Evolutionary conservation across 2,888 invertebrate genomes (phyloP).

Genomic region (Mongoloraphidia duomilia): DNA sequence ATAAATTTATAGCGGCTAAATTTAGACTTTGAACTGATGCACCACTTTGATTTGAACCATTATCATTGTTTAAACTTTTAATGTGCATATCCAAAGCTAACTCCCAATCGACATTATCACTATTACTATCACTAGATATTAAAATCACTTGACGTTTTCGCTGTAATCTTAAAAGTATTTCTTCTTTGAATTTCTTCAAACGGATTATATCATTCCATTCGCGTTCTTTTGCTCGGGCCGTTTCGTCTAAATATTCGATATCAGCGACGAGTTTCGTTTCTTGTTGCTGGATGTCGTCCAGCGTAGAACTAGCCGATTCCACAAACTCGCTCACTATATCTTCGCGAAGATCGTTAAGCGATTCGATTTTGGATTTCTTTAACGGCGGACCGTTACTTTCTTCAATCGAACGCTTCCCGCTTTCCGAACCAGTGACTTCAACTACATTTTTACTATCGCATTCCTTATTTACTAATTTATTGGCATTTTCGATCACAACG

Average conservation of each 20-base stretch:
- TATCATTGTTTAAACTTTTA: constrained; percentile 23
- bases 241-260: constrained; percentile 54
- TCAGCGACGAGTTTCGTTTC: constrained; percentile 50
- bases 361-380: constrained; percentile 25
- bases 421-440: constrained; percentile 11
- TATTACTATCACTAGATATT: constrained; percentile 13
- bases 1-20: neutral
- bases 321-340: constrained; percentile 47
- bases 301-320: constrained; percentile 42
- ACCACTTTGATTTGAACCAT: constrained; percentile 13
- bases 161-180: constrained; percentile 55
- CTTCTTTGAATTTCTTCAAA: constrained; percentile 72
- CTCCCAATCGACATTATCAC: constrained; percentile 6
- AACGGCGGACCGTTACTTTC: constrained; percentile 14
- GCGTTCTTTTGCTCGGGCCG: constrained; percentile 66
- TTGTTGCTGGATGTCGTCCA: constrained; percentile 45
- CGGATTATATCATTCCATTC: constrained; percentile 78
- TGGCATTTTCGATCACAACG: constrained; percentile 5
- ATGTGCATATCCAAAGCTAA: constrained; percentile 7
- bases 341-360: constrained; percentile 34
- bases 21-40: neutral
- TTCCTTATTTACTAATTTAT: constrained; percentile 7
- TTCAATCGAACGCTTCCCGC: constrained; percentile 1
- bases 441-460: constrained; percentile 9
- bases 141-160: constrained; percentile 49